Percentiles rank a stretch among this genome's conserved stretches.
These are phyloP conservation scores for Palloptera scutellata DNA, from an alignment of 2,888 invertebrate genomes.

Conservation along the genomic window DNA sequence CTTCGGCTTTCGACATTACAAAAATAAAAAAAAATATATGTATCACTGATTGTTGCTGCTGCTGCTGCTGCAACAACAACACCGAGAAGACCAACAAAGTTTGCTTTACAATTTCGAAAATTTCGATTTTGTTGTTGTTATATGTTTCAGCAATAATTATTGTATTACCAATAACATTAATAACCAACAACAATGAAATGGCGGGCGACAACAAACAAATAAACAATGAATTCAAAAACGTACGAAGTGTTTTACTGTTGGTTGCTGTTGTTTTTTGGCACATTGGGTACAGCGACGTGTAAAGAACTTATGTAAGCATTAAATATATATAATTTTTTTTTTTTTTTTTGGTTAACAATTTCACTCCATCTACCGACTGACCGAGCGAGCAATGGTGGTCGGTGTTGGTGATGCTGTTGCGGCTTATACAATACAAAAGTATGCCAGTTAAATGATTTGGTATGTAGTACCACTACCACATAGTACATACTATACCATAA, in stretches of 20 bases:
- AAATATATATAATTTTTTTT: no score
- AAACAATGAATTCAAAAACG: neutral
- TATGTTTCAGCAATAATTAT: constrained; percentile 1
- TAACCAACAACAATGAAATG: neutral
- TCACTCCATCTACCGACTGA: neutral
- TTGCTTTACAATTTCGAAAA: neutral
- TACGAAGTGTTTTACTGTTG: no score
- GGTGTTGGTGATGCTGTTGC: neutral
- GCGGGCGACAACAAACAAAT: neutral
- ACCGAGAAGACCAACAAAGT: neutral
- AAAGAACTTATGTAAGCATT: constrained; percentile 5
- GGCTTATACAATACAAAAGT: no score
- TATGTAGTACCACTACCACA: neutral
- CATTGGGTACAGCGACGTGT: neutral
- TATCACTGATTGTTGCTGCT: neutral
- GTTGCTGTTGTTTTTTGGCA: no score
- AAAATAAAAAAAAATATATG: neutral
- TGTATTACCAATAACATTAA: neutral
- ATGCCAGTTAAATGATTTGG: no score
- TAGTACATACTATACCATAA: neutral
- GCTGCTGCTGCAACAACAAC: neutral
- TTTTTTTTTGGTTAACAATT: neutral
- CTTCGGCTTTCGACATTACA: neutral
- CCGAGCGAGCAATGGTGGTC: neutral
- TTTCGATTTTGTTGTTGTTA: neutral